Base-by-base conservation (phyloP, 2,113 vertebrate species). In the Toxostoma redivivum region DNA sequence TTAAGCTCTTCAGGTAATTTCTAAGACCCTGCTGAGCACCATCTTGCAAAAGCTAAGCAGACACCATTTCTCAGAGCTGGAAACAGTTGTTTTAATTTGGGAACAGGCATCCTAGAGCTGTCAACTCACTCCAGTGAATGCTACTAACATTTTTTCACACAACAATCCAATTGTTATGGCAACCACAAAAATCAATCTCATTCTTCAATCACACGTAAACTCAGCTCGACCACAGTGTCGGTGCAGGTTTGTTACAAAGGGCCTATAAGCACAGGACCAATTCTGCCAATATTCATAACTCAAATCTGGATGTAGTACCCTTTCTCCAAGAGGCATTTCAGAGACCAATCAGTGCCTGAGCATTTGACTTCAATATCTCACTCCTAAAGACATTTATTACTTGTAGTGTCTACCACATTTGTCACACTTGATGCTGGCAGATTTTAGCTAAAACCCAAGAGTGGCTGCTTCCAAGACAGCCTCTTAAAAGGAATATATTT, bases 141-240 rank as follows among this genome's bases (percentile, higher is more conserved):
- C 95, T 61, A 94, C 78, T 76, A 96, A 96, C 97, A 96, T 97
- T 95, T 97, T 97, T 96, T 92, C 92, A 94, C 94, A 95, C 94
- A 97, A 97, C 94, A 95, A 89, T 88, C 94, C 95, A 83, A 98
- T 94, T 96, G 97, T 96, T 97, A 98, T 96, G 92, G 98, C 94
- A 97, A 98, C 97, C 60, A 88, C 90, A 92, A 98, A 97, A 98
- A 96, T 95, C 97, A 95, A 96, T 97, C 95, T 96, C 37, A 0
- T 96, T 97, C 95, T 95, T 97, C 95, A 95, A 77, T 92, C 95
- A 81, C 95, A 94, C 97, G 88, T 57, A 96, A 95, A 84, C 73
- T 69, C 95, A 85, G 72, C 78, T 93, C 11, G 2, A 88, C 71
- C 86, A 70, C 1, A 1, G 64, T 66, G 90, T 85, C 85, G 20